phyloP scores from a whole-genome alignment of 2,888 invertebrate species.

The Stenurella melanura region DNA sequence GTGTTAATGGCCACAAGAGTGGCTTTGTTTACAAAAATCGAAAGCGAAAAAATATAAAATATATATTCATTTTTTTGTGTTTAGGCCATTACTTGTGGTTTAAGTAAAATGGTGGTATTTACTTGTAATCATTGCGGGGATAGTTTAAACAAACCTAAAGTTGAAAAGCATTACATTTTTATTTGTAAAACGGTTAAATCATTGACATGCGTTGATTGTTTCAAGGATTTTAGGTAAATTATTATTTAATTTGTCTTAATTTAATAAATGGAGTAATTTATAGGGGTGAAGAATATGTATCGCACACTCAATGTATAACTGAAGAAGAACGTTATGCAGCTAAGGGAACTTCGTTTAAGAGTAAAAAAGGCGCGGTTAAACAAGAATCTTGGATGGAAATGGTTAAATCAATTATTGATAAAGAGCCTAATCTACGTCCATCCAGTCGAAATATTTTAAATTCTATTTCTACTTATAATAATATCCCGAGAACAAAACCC shows the following conservation, averaged over 20 bases:
- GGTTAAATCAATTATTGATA: constrained; percentile 80
- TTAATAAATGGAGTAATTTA: constrained; percentile 63
- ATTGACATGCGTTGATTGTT: constrained; percentile 94
- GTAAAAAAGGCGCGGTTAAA: constrained; percentile 90
- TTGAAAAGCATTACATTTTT: constrained; percentile 89
- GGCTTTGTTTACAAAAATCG: no score
- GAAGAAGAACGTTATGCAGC: constrained; percentile 93
- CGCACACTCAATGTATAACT: constrained; percentile 89
- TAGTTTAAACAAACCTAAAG: constrained; percentile 91
- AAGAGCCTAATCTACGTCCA: constrained; percentile 75
- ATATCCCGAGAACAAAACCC: constrained; percentile 89
- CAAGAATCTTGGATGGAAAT: constrained; percentile 89
- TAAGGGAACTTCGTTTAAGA: constrained; percentile 83
- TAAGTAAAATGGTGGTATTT: constrained; percentile 91
- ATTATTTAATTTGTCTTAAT: neutral
- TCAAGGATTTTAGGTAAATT: constrained; percentile 88
- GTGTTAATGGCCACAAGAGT: no score
- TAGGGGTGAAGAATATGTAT: constrained; percentile 84
- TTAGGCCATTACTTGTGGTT: neutral
- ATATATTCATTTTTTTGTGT: no score
- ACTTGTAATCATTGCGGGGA: constrained; percentile 95
- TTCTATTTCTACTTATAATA: constrained; percentile 80
- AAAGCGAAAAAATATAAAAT: no score
- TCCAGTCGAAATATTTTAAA: constrained; percentile 80
- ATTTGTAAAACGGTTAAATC: constrained; percentile 81